Evolutionary conservation across 2,888 invertebrate species (phyloP).

Genomic region (Himalopsyche kuldschensis): DNA sequence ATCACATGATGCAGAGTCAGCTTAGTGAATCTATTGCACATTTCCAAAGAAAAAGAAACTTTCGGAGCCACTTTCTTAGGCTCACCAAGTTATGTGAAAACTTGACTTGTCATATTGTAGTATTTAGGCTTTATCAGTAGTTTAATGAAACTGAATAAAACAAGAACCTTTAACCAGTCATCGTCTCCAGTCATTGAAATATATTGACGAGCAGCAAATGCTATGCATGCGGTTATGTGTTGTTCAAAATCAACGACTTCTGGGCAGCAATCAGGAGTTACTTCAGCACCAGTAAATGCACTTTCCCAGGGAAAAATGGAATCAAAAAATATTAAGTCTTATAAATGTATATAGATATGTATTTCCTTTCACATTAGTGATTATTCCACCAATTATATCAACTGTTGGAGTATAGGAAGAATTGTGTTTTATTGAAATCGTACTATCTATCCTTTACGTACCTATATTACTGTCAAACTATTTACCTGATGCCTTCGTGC

Average conservation of each 20-base stretch:
- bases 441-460: background rate
- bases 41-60: slow-evolving; percentile 40
- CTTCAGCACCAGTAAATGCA: slow-evolving; percentile 50
- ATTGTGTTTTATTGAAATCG: background rate
- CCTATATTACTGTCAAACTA: background rate
- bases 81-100: no score
- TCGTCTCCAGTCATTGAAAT: slow-evolving; percentile 31
- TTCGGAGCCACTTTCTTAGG: no score
- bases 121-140: background rate
- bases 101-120: slow-evolving; percentile 28
- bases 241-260: slow-evolving; percentile 47
- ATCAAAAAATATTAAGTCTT: no score
- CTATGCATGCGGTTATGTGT: slow-evolving; percentile 51
- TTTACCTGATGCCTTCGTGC: slow-evolving; percentile 47
- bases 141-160: background rate
- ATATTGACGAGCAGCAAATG: slow-evolving; percentile 43
- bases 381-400: no score
- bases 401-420: background rate
- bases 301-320: slow-evolving; percentile 54
- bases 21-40: no score
- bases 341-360: no score
- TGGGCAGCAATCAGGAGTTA: slow-evolving; percentile 49
- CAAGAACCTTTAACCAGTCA: slow-evolving; percentile 20
- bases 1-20: no score
- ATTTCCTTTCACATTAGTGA: no score